Percentiles rank a stretch among this genome's conserved stretches.
These are phyloP conservation scores for Lycocerus yunnanus DNA, from an alignment of 2,888 invertebrate genomes.

Conservation along the genomic window DNA sequence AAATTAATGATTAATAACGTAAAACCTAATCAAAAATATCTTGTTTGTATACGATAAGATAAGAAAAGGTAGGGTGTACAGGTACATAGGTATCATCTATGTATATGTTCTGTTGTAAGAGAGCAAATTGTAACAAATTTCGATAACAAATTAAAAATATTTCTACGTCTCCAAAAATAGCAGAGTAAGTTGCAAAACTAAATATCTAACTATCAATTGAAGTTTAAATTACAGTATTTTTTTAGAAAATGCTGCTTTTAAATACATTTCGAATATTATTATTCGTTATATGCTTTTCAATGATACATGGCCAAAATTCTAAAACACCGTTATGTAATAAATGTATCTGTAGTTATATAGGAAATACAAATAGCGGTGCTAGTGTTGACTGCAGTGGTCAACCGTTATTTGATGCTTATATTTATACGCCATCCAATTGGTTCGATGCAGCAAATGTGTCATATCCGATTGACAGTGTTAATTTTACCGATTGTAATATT, in stretches of 20 bases:
- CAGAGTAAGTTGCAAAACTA: no score
- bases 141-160: background rate
- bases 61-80: background rate
- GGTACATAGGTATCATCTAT: background rate
- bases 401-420: background rate
- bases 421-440: slow-evolving; percentile 17
- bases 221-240: background rate
- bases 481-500: slow-evolving; percentile 3
- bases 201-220: no score
- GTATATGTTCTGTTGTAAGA: background rate
- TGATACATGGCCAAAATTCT: background rate
- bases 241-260: background rate
- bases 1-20: background rate
- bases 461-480: background rate
- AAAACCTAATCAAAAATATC: background rate
- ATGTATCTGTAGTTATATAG: background rate
- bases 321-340: background rate
- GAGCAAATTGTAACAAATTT: background rate
- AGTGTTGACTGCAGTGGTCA: slow-evolving; percentile 25
- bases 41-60: background rate
- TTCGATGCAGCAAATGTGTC: slow-evolving; percentile 3
- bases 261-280: background rate
- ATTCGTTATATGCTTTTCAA: background rate
- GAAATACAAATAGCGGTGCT: background rate
- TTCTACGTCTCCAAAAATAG: background rate